Evolutionary conservation across 1,140 invertebrate species (phyloP), one percentile per base, ranked within the genome.

Genomic region (Heliconius melpomene): DNA sequence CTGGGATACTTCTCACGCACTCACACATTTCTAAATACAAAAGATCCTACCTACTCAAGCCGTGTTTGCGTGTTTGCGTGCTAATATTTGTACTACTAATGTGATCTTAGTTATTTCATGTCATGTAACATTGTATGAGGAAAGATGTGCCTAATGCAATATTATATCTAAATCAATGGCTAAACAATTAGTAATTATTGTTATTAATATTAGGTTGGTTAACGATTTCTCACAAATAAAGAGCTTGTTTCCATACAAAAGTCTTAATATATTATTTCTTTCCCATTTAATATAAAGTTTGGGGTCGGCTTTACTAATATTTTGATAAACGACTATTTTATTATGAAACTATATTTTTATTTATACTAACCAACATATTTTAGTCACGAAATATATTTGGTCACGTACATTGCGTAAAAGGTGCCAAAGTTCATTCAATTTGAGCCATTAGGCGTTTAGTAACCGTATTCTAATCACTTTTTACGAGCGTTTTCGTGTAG

Each of bases 351-450:
- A 66, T 66, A 16, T 66, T 66, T 66, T 66, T 66, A 26, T 66
- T 29, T 66, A 66, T 66, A 26, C 23, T 26, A 13, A 26, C 3
- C n/a, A 66, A 29, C n/a, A 66, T 3, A 60, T 38, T 26, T 73
- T 74, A 26, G 72, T 78, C 77, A 78, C 77, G 72, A 60, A 78
- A 29, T 78, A 60, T 72, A 78, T 78, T 78, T 73, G 71, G 71
- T 78, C 77, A 73, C 77, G 77, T 74, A 40, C 29, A 40, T 32
- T 32, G 46, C 50, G 32, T 74, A 73, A 78, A 78, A 74, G 77
- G 77, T 78, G 77, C 7, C 71, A 74, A 78, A 78, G 72, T 66
- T 78, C 36, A 50, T 26, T 74, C 71, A 38, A 40, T 78, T 78
- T 57, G 72, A 57, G 54, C 50, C 29, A 74, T 78, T 40, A 13